Conservation (phyloP, 2,888 invertebrate species). For the Yponomeuta sedellus region DNA sequence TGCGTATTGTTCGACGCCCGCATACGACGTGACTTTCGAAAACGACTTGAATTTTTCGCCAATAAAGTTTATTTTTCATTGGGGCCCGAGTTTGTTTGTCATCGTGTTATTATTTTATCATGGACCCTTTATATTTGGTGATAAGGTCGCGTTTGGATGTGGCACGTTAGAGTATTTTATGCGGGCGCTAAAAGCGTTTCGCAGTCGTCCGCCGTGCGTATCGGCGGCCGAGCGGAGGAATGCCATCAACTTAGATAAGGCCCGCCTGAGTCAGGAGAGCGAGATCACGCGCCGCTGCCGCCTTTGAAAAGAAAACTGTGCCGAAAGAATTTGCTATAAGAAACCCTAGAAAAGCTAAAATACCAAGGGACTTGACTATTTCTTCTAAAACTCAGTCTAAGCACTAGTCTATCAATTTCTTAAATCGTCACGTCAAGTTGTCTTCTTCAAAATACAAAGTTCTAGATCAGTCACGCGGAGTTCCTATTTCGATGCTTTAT, state of each 20-base stretch:
- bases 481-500: background rate
- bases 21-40: slow-evolving; percentile 66
- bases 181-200: slow-evolving; percentile 74
- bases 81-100: slow-evolving; percentile 34
- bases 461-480: background rate
- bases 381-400: background rate
- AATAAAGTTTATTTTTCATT: slow-evolving; percentile 65
- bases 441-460: background rate
- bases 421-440: background rate
- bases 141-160: slow-evolving; percentile 33
- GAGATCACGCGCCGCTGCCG: slow-evolving; percentile 34
- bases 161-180: slow-evolving; percentile 38
- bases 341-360: background rate
- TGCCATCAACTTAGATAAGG: slow-evolving; percentile 73
- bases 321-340: background rate
- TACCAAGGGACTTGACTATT: background rate
- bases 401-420: background rate
- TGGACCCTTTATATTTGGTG: slow-evolving; percentile 25
- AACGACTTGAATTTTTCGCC: slow-evolving; percentile 61
- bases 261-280: slow-evolving; percentile 46
- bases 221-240: slow-evolving; percentile 67
- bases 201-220: slow-evolving; percentile 73
- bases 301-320: slow-evolving; percentile 8
- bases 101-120: slow-evolving; percentile 26
- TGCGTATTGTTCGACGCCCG: slow-evolving; percentile 74